Conservation (phyloP, 2,888 invertebrate species). For the Lordiphosa andalusiaca region DNA sequence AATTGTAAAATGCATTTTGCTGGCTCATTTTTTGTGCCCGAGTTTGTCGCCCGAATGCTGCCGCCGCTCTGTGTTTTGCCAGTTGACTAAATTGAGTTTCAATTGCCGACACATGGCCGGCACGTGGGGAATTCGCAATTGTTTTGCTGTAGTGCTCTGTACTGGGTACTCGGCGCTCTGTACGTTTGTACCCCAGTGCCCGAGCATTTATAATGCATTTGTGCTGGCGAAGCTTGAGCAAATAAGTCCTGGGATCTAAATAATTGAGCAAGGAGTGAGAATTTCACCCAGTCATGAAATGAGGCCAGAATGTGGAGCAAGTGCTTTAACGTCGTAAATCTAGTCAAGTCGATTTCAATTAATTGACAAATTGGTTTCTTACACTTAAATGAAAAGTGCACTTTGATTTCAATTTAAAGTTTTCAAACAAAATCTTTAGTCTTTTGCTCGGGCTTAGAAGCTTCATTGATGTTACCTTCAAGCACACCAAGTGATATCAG, state of each 20-base stretch:
- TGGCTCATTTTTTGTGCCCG: constrained; percentile 26
- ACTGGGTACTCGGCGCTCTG: constrained; percentile 15
- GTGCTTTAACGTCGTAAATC: too few relatives aligned
- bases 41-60: background rate
- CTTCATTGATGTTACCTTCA: too few relatives aligned
- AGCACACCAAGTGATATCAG: too few relatives aligned
- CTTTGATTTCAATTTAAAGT: too few relatives aligned
- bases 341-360: background rate
- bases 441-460: too few relatives aligned
- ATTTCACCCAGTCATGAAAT: constrained; percentile 8
- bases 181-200: constrained; percentile 27
- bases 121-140: constrained; percentile 64
- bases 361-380: background rate
- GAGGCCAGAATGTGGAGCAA: constrained; percentile 14
- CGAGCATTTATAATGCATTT: constrained; percentile 58
- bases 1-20: constrained; percentile 66
- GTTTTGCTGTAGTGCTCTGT: constrained; percentile 46
- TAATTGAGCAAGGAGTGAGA: constrained; percentile 42
- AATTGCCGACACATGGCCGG: constrained; percentile 63
- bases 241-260: constrained; percentile 38
- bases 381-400: too few relatives aligned
- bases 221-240: constrained; percentile 1
- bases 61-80: constrained; percentile 27
- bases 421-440: too few relatives aligned
- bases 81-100: constrained; percentile 71